Evolutionary conservation across 2,888 invertebrate genomes (phyloP).

Genomic region (Synanthedon tipuliformis): DNA sequence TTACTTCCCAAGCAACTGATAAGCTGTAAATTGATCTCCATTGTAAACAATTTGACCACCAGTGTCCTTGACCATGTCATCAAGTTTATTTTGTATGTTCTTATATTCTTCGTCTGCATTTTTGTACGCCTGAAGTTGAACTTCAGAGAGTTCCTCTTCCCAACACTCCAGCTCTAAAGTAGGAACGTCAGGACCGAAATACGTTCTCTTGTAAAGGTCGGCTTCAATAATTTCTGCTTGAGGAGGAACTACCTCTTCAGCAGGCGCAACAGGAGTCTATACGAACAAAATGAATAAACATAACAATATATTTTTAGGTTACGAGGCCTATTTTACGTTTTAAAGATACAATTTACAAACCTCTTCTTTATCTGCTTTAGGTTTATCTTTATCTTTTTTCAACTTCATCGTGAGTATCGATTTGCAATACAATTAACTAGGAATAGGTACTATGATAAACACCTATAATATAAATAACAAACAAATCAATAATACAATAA

Average conservation of each 20-base stretch:
- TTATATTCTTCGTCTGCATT: slow-evolving; percentile 76
- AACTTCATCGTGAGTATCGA: slow-evolving; percentile 31
- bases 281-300: not conserved
- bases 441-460: too few relatives aligned
- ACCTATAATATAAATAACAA: too few relatives aligned
- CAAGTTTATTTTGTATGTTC: slow-evolving; percentile 72
- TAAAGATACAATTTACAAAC: not conserved
- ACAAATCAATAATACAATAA: too few relatives aligned
- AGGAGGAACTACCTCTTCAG: slow-evolving; percentile 29
- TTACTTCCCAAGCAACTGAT: slow-evolving; percentile 72
- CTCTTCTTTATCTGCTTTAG: slow-evolving; percentile 24
- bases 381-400: slow-evolving; percentile 45
- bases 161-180: slow-evolving; percentile 77
- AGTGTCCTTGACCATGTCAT: slow-evolving; percentile 68
- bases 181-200: slow-evolving; percentile 64
- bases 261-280: not conserved
- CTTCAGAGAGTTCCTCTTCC: slow-evolving; percentile 77
- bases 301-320: not conserved
- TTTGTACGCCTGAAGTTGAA: slow-evolving; percentile 73
- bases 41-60: slow-evolving; percentile 75
- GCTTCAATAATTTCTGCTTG: slow-evolving; percentile 63
- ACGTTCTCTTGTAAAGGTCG: slow-evolving; percentile 55
- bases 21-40: slow-evolving; percentile 75
- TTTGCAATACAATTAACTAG: too few relatives aligned
- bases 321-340: not conserved